Conservation (phyloP, 2,797 vertebrate species). For the Pelochelys cantorii region DNA sequence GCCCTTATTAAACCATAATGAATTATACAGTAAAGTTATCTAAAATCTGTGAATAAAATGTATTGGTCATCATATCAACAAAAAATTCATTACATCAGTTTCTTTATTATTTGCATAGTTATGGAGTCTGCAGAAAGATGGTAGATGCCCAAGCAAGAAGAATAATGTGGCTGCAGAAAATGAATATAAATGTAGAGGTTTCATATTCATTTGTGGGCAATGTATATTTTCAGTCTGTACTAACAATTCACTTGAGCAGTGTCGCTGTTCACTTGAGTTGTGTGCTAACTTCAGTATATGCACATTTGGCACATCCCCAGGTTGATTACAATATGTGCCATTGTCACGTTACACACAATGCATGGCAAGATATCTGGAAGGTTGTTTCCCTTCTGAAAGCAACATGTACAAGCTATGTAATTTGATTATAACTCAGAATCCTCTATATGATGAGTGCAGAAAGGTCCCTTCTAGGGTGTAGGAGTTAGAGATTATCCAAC, state of each 20-base stretch:
- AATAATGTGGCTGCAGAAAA: constrained; percentile 6
- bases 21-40: constrained; percentile 60
- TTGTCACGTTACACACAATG: fast-evolving
- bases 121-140: not conserved
- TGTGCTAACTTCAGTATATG: constrained; percentile 31
- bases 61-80: constrained; percentile 28
- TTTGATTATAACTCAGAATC: fast-evolving
- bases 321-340: not conserved
- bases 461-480: not conserved
- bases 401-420: not conserved
- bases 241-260: constrained; percentile 37
- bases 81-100: constrained; percentile 14
- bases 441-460: not conserved
- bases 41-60: constrained; percentile 39
- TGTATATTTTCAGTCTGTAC: not conserved
- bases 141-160: not conserved
- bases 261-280: not conserved
- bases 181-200: not conserved
- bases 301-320: not conserved
- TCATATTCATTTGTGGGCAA: not conserved
- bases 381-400: not conserved
- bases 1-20: constrained; percentile 56
- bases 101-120: constrained; percentile 30
- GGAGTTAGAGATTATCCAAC: not conserved
- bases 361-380: constrained; percentile 5